Evolutionary conservation across 2,113 vertebrate species (phyloP).

Genomic region (Ia io): DNA sequence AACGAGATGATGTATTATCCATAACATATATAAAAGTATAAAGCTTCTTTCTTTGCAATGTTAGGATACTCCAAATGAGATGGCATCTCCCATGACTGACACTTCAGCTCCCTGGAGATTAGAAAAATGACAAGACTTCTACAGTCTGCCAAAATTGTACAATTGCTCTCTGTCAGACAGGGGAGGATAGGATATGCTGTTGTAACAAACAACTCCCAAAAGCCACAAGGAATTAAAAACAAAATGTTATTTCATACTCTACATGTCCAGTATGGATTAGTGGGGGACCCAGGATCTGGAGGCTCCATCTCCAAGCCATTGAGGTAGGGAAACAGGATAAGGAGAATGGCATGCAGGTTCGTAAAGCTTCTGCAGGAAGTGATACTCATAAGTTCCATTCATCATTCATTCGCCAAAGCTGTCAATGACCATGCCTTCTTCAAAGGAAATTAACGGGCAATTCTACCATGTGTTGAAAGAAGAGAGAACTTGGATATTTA

Average conservation of each 20-base stretch:
- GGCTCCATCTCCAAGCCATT: not conserved
- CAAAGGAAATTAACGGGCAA: not conserved
- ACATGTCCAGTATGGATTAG: not conserved
- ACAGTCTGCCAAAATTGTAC: slow-evolving; percentile 25
- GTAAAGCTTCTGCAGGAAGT: not conserved
- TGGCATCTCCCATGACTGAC: slow-evolving; percentile 27
- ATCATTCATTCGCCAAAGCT: not conserved
- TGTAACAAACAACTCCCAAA: slow-evolving; percentile 38
- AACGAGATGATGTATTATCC: not conserved
- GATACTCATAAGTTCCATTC: not conserved
- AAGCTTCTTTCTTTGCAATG: slow-evolving; percentile 18
- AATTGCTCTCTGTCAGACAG: slow-evolving; percentile 12
- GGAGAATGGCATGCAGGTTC: not conserved
- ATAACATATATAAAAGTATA: slow-evolving; percentile 43
- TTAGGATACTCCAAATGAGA: slow-evolving; percentile 40
- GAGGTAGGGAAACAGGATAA: not conserved
- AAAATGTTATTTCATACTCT: not conserved
- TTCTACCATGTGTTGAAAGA: not conserved
- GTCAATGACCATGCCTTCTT: not conserved
- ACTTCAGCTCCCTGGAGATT: not conserved
- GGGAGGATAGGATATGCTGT: not conserved
- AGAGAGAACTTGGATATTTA: not conserved
- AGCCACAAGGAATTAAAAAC: not conserved
- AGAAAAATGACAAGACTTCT: slow-evolving; percentile 29
- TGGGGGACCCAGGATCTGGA: not conserved